phyloP scores from a whole-genome alignment of 2,888 invertebrate species.

The Acanthosoma haemorrhoidale region DNA sequence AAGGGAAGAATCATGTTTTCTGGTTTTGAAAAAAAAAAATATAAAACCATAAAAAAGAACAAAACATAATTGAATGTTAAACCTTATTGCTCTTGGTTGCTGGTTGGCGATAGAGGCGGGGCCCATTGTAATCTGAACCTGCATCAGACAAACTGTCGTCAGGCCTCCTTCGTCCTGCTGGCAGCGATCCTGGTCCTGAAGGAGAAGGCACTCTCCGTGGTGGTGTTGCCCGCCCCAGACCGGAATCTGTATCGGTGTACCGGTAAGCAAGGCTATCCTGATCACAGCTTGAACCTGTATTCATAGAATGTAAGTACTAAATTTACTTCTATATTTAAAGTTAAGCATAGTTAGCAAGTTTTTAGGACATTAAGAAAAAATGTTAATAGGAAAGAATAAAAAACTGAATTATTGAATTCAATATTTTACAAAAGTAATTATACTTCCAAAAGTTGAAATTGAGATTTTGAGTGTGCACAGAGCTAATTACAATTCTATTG shows the following conservation, averaged over 20 bases:
- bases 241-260: conserved; percentile 70
- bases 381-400: too few relatives aligned
- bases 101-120: conserved; percentile 92
- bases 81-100: conserved; percentile 84
- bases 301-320: too few relatives aligned
- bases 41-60: neutral
- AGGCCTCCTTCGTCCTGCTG: conserved; percentile 53
- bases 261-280: conserved; percentile 55
- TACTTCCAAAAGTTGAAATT: too few relatives aligned
- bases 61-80: neutral
- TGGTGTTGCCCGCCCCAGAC: conserved; percentile 79
- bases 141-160: conserved; percentile 43
- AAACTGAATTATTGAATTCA: too few relatives aligned
- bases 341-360: too few relatives aligned
- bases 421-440: too few relatives aligned
- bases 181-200: conserved; percentile 73
- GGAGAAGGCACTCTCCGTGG: conserved; percentile 82
- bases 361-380: too few relatives aligned
- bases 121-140: conserved; percentile 43
- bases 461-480: too few relatives aligned
- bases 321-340: too few relatives aligned
- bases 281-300: conserved; percentile 54
- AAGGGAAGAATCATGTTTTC: neutral
- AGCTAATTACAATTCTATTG: too few relatives aligned
- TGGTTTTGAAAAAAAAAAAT: neutral